These are phyloP conservation scores for Syndactyla subalaris DNA, from an alignment of 2,797 vertebrate genomes.

Conservation along the genomic window DNA sequence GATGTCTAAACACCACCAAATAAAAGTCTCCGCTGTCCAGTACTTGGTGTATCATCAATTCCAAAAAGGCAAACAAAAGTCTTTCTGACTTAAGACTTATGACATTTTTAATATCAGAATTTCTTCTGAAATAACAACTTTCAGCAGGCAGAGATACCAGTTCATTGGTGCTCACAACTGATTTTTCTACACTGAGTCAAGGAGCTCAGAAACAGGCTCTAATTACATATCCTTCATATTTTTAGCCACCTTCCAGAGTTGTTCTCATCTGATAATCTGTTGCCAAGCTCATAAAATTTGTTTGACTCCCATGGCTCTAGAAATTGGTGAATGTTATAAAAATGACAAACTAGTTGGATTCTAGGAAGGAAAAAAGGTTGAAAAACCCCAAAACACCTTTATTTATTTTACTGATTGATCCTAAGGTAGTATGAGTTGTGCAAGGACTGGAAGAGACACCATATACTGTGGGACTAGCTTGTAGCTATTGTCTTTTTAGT, in stretches of 20 bases:
- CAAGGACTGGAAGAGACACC: not conserved
- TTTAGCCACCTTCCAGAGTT: not conserved
- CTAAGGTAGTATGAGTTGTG: not conserved
- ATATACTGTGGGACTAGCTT: not conserved
- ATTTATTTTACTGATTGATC: not conserved
- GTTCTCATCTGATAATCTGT: not conserved
- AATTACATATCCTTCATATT: not conserved
- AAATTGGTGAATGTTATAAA: not conserved
- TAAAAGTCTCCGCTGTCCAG: not conserved
- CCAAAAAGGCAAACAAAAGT: not conserved
- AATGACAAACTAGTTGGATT: not conserved
- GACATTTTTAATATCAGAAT: not conserved
- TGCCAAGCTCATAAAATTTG: not conserved
- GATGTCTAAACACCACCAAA: not conserved
- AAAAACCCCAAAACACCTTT: fast-evolving
- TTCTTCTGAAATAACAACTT: not conserved
- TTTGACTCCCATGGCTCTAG: not conserved
- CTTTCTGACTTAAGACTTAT: not conserved
- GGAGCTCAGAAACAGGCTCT: not conserved
- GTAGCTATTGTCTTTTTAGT: not conserved
- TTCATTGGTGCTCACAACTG: not conserved
- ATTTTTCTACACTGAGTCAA: not conserved
- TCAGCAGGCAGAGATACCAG: not conserved
- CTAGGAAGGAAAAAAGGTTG: not conserved
- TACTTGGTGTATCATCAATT: not conserved